Conservation (phyloP, 2,797 vertebrate species). For the Artibeus jamaicensis region DNA sequence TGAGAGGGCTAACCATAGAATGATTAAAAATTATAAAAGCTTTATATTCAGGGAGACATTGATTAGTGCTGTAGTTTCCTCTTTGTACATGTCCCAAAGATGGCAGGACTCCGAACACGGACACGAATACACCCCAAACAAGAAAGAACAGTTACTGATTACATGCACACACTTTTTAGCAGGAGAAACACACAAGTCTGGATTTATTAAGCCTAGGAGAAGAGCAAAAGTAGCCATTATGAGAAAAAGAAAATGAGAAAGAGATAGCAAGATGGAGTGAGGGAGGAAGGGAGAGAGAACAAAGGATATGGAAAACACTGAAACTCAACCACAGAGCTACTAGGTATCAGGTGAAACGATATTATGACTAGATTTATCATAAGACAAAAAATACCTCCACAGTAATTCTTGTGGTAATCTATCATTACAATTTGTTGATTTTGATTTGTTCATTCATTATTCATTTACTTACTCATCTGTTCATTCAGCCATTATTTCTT, state of each 20-base stretch:
- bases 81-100: background rate
- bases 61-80: background rate
- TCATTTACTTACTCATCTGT: background rate
- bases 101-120: background rate
- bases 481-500: background rate
- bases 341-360: background rate
- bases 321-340: background rate
- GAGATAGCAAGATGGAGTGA: background rate
- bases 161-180: background rate
- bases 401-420: background rate
- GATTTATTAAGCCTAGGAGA: background rate
- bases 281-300: background rate
- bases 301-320: background rate
- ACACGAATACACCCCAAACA: background rate
- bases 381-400: background rate
- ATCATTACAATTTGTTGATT: background rate
- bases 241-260: background rate
- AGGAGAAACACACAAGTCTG: background rate
- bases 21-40: background rate
- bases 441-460: constrained; percentile 17
- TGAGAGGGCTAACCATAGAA: background rate
- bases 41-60: background rate
- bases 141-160: background rate
- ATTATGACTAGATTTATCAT: background rate
- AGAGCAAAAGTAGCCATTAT: background rate